phyloP scores from a whole-genome alignment of 2,888 invertebrate species.

The Leptopilina drosophilae region DNA sequence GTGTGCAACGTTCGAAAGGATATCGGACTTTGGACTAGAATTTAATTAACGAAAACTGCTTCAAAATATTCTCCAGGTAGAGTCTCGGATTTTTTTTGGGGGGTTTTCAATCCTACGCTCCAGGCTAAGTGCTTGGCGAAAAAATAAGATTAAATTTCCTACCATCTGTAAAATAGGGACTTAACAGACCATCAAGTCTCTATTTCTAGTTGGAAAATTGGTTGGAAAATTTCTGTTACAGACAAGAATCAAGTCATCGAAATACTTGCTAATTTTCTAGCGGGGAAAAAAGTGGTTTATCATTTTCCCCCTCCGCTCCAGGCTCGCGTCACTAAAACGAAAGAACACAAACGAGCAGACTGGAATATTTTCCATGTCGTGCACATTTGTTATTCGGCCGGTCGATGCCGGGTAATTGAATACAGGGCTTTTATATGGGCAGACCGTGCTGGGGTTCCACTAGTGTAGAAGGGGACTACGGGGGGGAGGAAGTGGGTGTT shows the following conservation, averaged over 20 bases:
- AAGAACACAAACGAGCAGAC: slow-evolving; percentile 39
- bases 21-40: neutral
- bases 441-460: slow-evolving; percentile 28
- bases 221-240: no score
- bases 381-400: slow-evolving; percentile 69
- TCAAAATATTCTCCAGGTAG: neutral
- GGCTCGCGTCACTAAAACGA: neutral
- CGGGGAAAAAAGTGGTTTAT: slow-evolving; percentile 24
- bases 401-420: slow-evolving; percentile 71
- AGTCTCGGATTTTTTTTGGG: neutral
- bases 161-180: no score
- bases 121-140: no score
- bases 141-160: no score
- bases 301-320: neutral
- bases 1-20: slow-evolving; percentile 1
- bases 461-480: neutral
- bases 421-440: slow-evolving; percentile 67
- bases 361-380: slow-evolving; percentile 66
- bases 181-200: no score
- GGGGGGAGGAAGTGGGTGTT: slow-evolving; percentile 42
- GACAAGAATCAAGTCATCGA: no score
- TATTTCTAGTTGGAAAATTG: no score
- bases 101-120: no score
- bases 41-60: slow-evolving; percentile 22
- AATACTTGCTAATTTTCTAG: no score